Evolutionary conservation across 2,888 invertebrate species (phyloP), one percentile per base, ranked within the genome.

Genomic region (Chrysotoxum bicinctum): DNA sequence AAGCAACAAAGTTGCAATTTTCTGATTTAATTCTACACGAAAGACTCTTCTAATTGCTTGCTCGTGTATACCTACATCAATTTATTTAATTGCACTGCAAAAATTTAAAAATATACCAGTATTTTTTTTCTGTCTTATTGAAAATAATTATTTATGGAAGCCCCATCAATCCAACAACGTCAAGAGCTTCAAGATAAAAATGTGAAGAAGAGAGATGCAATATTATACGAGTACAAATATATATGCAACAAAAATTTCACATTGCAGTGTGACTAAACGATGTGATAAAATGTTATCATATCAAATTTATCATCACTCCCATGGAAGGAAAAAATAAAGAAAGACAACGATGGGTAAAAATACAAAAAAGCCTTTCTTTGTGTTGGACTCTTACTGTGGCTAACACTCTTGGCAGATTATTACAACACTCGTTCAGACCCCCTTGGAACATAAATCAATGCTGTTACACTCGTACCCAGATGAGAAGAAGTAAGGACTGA

Each of bases 281-380:
- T 68, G 76, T 85, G 73, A 77, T 85, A 77, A 81, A 77, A 70
- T 81, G 48, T 69, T 68, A 81, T 81, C 85, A 69, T 62, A 64
- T 77, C 35, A 69, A 54, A 81, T 80, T 76, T 68, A 73, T 84
- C 72, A 80, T 35, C 19, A 16, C 16, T 30, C 16, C 2, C 26
- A n/a, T 26, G 23, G 30, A 32, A 9, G 8, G 9, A 21, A 32
- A 3, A 21, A 1, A 5, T 12, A 10, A n/a, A 56, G 12, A 32
- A 58, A 14, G 37, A 4, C 12, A n/a, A 7, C n/a, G n/a, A 40
- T 40, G 7, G 10, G 12, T 23, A 30, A 7, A 8, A 16, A 40
- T 14, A 43, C 30, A 62, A 45, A 45, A 64, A 32, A n/a, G 23
- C 7, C 16, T 43, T 48, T 32, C n/a, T 21, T 58, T 58, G 30